phyloP scores from a whole-genome alignment of 2,888 invertebrate genomes.

The Pyrrhosoma nymphula region DNA sequence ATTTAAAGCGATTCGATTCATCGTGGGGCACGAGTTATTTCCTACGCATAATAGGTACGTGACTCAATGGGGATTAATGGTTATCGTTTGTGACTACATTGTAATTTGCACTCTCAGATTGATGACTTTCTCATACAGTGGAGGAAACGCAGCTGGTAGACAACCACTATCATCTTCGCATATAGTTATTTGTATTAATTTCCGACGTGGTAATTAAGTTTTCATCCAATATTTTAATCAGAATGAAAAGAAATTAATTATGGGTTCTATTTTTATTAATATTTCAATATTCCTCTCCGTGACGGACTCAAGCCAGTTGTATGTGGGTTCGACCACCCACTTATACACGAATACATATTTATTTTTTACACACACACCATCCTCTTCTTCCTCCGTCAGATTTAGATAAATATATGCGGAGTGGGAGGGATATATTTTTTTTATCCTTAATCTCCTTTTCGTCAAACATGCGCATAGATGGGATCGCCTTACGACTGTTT shows the following conservation, averaged over 20 bases:
- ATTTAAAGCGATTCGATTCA: too few relatives aligned
- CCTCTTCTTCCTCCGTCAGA: background rate
- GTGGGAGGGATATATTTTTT: background rate
- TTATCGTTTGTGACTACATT: background rate
- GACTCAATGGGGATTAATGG: background rate
- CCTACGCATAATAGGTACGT: too few relatives aligned
- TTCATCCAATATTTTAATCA: background rate
- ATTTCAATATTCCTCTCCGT: constrained; percentile 17
- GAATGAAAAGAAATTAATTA: background rate
- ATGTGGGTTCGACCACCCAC: background rate
- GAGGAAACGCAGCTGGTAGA: background rate
- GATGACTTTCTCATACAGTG: background rate
- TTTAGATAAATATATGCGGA: background rate
- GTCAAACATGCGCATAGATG: background rate
- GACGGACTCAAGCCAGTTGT: background rate
- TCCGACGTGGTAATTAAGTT: background rate
- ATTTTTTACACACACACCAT: background rate
- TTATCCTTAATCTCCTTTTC: background rate
- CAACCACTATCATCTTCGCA: background rate
- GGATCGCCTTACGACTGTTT: constrained; percentile 18
- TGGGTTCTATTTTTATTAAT: background rate
- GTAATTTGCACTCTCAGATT: background rate
- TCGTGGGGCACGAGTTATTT: background rate
- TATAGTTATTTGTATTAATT: background rate
- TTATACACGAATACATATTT: too few relatives aligned